These are phyloP conservation scores for Pteropus rufus DNA, from an alignment of 2,797 vertebrate species.

Conservation along the genomic window DNA sequence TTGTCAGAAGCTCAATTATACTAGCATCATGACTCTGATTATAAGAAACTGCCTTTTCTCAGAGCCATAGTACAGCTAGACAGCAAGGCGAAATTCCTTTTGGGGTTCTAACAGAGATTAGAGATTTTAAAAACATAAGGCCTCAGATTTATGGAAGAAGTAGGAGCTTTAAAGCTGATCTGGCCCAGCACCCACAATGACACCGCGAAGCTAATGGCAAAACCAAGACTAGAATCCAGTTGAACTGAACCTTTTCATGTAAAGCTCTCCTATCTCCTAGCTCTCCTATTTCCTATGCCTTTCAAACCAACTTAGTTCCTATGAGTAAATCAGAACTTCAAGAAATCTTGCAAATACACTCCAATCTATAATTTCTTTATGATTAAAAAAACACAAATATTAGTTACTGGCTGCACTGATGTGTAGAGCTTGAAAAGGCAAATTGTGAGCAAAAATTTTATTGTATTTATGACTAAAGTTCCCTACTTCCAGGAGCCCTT, in stretches of 20 bases:
- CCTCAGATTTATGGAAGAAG: neutral
- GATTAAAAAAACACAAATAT: neutral
- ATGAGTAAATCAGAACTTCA: neutral
- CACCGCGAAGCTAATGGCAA: neutral
- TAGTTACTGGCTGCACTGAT: neutral
- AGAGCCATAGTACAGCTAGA: neutral
- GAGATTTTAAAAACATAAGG: neutral
- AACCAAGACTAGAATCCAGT: neutral
- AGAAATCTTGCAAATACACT: neutral
- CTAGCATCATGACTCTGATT: neutral
- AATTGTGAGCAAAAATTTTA: neutral
- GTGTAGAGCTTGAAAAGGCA: neutral
- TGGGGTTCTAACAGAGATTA: neutral
- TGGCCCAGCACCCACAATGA: neutral
- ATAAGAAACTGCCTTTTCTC: neutral
- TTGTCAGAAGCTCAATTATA: neutral
- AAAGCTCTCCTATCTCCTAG: neutral
- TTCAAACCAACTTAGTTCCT: neutral
- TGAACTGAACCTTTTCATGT: neutral
- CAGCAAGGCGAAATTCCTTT: neutral
- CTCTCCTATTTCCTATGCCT: neutral
- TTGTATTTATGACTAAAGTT: neutral
- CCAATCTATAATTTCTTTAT: neutral
- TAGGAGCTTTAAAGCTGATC: neutral
- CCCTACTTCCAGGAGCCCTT: neutral